A percentile compares a stretch with the other conserved stretches of the same genome.
phyloP scores from a whole-genome alignment of 2,888 invertebrate genomes.

The Noctua janthina region DNA sequence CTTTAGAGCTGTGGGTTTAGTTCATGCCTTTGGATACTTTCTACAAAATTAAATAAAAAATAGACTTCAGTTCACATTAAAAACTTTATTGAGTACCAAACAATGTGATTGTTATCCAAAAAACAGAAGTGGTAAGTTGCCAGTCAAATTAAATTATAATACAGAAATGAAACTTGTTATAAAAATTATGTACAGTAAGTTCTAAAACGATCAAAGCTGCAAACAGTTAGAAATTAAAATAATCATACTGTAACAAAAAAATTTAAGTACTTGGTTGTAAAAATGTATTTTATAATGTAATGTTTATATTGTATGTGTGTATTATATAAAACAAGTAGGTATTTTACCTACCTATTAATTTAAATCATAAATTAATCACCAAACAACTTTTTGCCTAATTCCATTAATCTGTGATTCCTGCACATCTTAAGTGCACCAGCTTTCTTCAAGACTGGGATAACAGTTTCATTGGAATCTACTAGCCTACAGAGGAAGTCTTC shows the following conservation, averaged over 20 bases:
- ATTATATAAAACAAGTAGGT: slow-evolving; percentile 71
- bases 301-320: slow-evolving; percentile 41
- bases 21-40: slow-evolving; percentile 8
- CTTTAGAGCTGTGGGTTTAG: not conserved
- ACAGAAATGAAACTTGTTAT: slow-evolving; percentile 57
- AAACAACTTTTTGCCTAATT: slow-evolving; percentile 96
- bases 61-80: slow-evolving; percentile 68
- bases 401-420: slow-evolving; percentile 96
- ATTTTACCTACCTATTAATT: slow-evolving; percentile 65
- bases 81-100: slow-evolving; percentile 73
- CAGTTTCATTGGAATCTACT: slow-evolving; percentile 94
- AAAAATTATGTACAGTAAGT: slow-evolving; percentile 70
- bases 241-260: slow-evolving; percentile 47
- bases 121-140: slow-evolving; percentile 41
- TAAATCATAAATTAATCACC: slow-evolving; percentile 92
- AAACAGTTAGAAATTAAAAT: slow-evolving; percentile 34
- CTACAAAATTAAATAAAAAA: slow-evolving; percentile 79
- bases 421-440: slow-evolving; percentile 95
- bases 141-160: slow-evolving; percentile 51
- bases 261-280: slow-evolving; percentile 70
- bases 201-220: slow-evolving; percentile 39
- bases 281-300: slow-evolving; percentile 62
- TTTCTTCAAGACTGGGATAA: slow-evolving; percentile 94
- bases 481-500: slow-evolving; percentile 96
- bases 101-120: slow-evolving; percentile 57